Evolutionary conservation across 2,888 invertebrate species (phyloP).

Genomic region (Carpatolechia fugitivella): DNA sequence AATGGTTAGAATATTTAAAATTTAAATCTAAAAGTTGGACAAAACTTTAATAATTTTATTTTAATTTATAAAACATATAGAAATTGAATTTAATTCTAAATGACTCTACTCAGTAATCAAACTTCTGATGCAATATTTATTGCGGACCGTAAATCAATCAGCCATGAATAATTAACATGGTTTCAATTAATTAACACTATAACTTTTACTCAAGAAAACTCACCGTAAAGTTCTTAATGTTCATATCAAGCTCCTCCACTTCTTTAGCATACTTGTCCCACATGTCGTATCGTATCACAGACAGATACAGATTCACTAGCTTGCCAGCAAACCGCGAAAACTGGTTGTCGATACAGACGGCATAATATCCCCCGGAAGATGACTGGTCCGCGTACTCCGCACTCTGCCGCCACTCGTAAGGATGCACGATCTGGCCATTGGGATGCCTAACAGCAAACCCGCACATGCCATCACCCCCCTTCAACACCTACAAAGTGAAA

Average conservation of each 20-base stretch:
- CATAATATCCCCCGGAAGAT: conserved; percentile 91
- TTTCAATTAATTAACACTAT: too few species aligned
- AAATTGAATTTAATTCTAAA: not conserved
- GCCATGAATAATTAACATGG: too few species aligned
- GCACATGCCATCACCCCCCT: conserved; percentile 96
- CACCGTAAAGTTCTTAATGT: conserved; percentile 95
- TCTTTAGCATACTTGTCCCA: conserved; percentile 96
- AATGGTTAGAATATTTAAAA: too few species aligned
- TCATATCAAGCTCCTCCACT: conserved; percentile 90
- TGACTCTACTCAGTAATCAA: not conserved
- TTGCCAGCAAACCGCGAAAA: conserved; percentile 95
- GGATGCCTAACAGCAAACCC: conserved; percentile 95
- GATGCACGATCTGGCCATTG: conserved; percentile 89
- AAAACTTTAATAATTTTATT: too few species aligned
- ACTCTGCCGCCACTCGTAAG: conserved; percentile 94
- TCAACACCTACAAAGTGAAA: conserved; percentile 83
- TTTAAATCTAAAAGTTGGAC: too few species aligned
- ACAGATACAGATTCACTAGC: conserved; percentile 92
- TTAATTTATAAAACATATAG: not conserved
- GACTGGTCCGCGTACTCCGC: conserved; percentile 93
- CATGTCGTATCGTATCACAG: conserved; percentile 94
- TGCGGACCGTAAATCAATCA: too few species aligned
- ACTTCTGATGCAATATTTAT: too few species aligned
- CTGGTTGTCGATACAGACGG: conserved; percentile 95
- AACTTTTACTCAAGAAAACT: conserved; percentile 41